Conservation (phyloP, 2,797 vertebrate species). For the Toxotes lorentzi region DNA sequence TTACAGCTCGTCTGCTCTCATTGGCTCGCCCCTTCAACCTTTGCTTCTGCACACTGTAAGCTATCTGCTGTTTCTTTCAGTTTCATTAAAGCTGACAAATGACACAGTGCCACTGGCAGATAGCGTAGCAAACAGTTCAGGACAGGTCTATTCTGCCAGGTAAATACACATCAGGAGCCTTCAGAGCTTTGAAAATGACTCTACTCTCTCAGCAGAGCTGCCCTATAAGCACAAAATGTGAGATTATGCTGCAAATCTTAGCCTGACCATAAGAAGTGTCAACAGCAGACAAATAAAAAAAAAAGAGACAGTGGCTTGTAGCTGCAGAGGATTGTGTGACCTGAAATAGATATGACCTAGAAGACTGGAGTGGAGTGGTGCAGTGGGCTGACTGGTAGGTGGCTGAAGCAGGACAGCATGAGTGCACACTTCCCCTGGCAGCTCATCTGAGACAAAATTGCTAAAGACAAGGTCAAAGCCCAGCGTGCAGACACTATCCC, state of each 20-base stretch:
- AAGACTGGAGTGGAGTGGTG: conserved; percentile 36
- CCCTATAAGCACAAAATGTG: conserved; percentile 45
- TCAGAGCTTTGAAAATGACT: conserved; percentile 47
- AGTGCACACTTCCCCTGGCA: conserved; percentile 65
- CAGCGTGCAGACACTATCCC: conserved; percentile 64
- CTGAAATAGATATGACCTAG: conserved; percentile 62
- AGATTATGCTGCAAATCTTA: conserved; percentile 43
- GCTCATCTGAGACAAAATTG: conserved; percentile 71
- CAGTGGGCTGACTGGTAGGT: conserved; percentile 42
- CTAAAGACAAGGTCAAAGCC: conserved; percentile 80
- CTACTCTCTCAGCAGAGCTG: conserved; percentile 40
- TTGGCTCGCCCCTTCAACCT: conserved; percentile 50
- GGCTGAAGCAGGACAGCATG: conserved; percentile 66
- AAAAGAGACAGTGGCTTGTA: conserved; percentile 21
- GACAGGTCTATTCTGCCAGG: conserved; percentile 50
- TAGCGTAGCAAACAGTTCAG: conserved; percentile 67
- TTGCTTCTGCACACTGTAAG: conserved; percentile 60
- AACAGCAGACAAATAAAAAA: conserved; percentile 22
- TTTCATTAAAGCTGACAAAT: conserved; percentile 79
- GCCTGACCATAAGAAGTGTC: conserved; percentile 44
- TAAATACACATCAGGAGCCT: conserved; percentile 64
- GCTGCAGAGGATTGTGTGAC: conserved; percentile 53
- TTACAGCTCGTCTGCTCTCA: conserved; percentile 38
- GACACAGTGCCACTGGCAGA: conserved; percentile 65
- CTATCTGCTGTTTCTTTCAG: conserved; percentile 53